phyloP scores from a whole-genome alignment of 2,113 vertebrate genomes.

The Ictalurus punctatus region DNA sequence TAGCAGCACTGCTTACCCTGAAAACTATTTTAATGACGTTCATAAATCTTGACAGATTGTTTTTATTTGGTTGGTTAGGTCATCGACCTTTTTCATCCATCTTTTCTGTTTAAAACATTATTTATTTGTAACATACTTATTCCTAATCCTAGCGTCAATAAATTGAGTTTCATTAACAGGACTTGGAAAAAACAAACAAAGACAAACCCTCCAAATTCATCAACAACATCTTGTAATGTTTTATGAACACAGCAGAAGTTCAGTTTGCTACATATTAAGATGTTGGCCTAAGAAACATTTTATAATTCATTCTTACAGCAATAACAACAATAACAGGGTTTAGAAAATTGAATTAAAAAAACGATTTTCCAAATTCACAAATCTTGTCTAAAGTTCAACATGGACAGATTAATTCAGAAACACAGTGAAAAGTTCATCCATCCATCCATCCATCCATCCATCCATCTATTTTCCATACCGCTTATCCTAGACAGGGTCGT shows the following conservation, averaged over 20 bases:
- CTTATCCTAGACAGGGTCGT: too few relatives aligned
- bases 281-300: neutral
- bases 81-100: neutral
- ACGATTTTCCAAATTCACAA: neutral
- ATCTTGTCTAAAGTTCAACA: neutral
- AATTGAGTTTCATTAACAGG: neutral
- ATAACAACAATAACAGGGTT: neutral
- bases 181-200: neutral
- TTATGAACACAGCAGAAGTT: neutral
- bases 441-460: too few relatives aligned
- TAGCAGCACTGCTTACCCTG: neutral
- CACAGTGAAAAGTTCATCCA: neutral
- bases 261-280: neutral
- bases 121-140: neutral
- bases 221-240: neutral
- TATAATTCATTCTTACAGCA: neutral
- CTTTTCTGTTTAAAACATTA: neutral
- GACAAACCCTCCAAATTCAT: neutral
- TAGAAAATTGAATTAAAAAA: too few relatives aligned
- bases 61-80: neutral
- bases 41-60: neutral
- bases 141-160: neutral
- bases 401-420: neutral
- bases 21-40: neutral
- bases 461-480: too few relatives aligned